Percentiles rank a stretch among this genome's conserved stretches.
Evolutionary conservation across 2,797 vertebrate species (phyloP).

Genomic region (Sphaeramia orbicularis): DNA sequence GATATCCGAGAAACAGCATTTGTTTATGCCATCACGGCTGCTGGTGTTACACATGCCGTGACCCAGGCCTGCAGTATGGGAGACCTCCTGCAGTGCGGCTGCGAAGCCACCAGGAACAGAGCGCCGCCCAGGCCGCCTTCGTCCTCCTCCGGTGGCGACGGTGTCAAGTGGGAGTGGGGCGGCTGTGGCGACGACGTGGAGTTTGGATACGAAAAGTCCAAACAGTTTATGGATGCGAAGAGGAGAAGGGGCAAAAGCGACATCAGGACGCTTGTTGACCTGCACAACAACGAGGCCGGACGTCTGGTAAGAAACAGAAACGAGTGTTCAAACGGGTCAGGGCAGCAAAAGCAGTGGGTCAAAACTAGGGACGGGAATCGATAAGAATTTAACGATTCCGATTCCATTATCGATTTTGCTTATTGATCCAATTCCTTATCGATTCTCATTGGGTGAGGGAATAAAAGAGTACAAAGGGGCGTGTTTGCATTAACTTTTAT

Average conservation of each 20-base stretch:
- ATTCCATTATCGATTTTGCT: too few relatives aligned
- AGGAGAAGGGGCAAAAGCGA: constrained; percentile 95
- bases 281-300: constrained; percentile 98
- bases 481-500: too few relatives aligned
- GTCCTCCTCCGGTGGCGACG: constrained; percentile 75
- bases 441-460: too few relatives aligned
- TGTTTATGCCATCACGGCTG: constrained; percentile 95
- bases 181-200: constrained; percentile 98
- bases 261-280: constrained; percentile 94
- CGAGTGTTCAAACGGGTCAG: accelerated
- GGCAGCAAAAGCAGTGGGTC: not conserved
- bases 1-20: constrained; percentile 98
- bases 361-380: too few relatives aligned
- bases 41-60: constrained; percentile 95
- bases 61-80: constrained; percentile 99
- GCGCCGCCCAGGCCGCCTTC: constrained; percentile 84
- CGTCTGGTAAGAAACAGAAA: constrained; percentile 87
- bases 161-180: constrained; percentile 97
- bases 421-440: too few relatives aligned
- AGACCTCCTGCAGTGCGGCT: constrained; percentile 96
- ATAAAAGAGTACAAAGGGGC: too few relatives aligned
- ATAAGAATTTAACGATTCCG: too few relatives aligned
- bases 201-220: constrained; percentile 97
- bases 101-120: constrained; percentile 90
- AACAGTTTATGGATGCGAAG: constrained; percentile 97